These are phyloP conservation scores for Triplophysa rosa DNA, from an alignment of 2,113 vertebrate genomes.

Conservation along the genomic window DNA sequence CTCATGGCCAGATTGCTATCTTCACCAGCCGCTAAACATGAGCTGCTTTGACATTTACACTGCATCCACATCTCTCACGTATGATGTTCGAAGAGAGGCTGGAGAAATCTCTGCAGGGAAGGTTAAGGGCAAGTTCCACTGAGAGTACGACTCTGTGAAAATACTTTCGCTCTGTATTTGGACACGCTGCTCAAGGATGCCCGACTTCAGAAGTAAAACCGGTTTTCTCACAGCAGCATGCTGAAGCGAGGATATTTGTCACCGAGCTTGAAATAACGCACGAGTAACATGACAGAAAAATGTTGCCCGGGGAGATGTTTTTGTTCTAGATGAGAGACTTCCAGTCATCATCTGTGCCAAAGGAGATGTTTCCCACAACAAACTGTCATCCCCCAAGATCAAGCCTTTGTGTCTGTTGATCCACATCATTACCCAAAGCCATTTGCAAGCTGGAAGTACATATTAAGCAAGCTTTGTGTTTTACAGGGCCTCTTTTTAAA, in stretches of 20 bases:
- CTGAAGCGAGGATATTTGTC: conserved; percentile 13
- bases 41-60: conserved; percentile 39
- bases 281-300: conserved; percentile 26
- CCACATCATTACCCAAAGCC: conserved; percentile 3
- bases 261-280: neutral
- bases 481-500: neutral
- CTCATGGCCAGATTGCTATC: conserved; percentile 27
- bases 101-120: conserved; percentile 12
- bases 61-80: conserved; percentile 21
- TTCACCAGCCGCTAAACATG: conserved; percentile 2
- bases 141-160: conserved; percentile 9
- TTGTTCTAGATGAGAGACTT: conserved; percentile 31
- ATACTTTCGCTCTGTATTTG: conserved; percentile 8
- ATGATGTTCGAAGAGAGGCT: conserved; percentile 29
- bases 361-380: conserved; percentile 4
- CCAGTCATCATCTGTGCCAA: conserved; percentile 17
- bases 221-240: neutral
- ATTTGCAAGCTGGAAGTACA: neutral
- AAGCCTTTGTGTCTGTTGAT: conserved; percentile 19
- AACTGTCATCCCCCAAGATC: conserved; percentile 16
- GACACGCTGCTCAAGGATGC: conserved; percentile 6
- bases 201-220: neutral
- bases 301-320: conserved; percentile 16
- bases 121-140: conserved; percentile 6
- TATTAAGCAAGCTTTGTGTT: neutral